Percentiles rank a stretch among this genome's conserved stretches.
Conservation (phyloP, 2,113 vertebrate genomes). For the Pleuronectes platessa region DNA sequence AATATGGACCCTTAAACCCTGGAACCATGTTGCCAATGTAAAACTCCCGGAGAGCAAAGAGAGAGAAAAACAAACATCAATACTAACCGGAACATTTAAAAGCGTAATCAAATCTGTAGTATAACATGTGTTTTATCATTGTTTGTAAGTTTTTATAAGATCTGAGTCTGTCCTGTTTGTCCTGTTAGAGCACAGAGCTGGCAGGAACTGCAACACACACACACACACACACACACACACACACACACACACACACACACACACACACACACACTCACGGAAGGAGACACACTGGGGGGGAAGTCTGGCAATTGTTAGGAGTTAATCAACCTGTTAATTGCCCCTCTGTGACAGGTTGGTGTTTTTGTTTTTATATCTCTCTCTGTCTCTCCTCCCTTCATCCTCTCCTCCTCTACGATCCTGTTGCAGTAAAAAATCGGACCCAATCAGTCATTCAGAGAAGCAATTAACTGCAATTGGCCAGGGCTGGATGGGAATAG, state of each 20-base stretch:
- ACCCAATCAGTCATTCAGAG: slow-evolving; percentile 66
- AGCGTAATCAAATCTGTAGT: neutral
- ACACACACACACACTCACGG: neutral
- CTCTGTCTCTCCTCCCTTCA: slow-evolving; percentile 26
- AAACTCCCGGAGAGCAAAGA: neutral
- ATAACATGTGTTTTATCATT: neutral
- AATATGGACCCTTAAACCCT: no score
- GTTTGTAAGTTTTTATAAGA: neutral
- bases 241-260: neutral
- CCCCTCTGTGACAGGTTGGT: slow-evolving; percentile 59
- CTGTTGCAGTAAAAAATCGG: slow-evolving; percentile 45
- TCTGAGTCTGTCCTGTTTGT: neutral
- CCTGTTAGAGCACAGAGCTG: neutral
- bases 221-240: no score
- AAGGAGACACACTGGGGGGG: slow-evolving; percentile 24
- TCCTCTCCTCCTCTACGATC: slow-evolving; percentile 39
- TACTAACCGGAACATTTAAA: neutral
- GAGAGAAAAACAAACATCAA: neutral
- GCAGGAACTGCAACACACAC: no score
- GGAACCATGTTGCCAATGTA: no score
- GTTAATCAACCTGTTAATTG: slow-evolving; percentile 73
- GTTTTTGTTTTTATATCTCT: slow-evolving; percentile 58
- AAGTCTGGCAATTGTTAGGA: slow-evolving; percentile 42
- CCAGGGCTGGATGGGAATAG: slow-evolving; percentile 49
- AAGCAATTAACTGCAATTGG: slow-evolving; percentile 69